A percentile compares a stretch with the other conserved stretches of the same genome.
phyloP scores from a whole-genome alignment of 2,888 invertebrate species.

The Amaurobius ferox region DNA sequence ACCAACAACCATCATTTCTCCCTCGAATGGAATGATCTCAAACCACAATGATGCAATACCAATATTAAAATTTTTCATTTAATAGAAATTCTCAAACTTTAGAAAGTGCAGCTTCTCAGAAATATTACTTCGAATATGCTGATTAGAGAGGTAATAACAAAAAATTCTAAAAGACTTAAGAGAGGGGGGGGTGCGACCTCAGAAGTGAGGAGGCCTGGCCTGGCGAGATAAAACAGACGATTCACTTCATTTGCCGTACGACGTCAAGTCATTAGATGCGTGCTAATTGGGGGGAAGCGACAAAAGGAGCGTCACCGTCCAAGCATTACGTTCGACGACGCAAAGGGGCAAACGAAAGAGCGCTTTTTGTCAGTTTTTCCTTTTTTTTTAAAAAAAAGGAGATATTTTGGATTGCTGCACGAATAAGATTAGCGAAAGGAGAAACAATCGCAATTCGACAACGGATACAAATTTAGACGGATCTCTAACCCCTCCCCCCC shows the following conservation, averaged over 20 bases:
- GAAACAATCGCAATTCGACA: neutral
- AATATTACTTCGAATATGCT: too few relatives aligned
- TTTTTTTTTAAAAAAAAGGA: neutral
- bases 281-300: neutral
- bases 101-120: too few relatives aligned
- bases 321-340: conserved; percentile 8
- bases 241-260: conserved; percentile 2
- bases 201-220: neutral
- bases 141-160: neutral
- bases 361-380: neutral
- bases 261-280: neutral
- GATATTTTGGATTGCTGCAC: neutral
- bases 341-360: neutral
- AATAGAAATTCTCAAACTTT: too few relatives aligned
- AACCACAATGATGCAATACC: too few relatives aligned
- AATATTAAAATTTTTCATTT: too few relatives aligned
- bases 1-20: too few relatives aligned
- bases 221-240: neutral
- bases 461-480: too few relatives aligned
- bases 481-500: too few relatives aligned
- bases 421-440: neutral
- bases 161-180: neutral
- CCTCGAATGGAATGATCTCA: too few relatives aligned
- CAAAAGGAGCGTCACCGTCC: neutral
- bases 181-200: neutral